phyloP scores from a whole-genome alignment of 2,888 invertebrate genomes.

The Volucella zonaria region DNA sequence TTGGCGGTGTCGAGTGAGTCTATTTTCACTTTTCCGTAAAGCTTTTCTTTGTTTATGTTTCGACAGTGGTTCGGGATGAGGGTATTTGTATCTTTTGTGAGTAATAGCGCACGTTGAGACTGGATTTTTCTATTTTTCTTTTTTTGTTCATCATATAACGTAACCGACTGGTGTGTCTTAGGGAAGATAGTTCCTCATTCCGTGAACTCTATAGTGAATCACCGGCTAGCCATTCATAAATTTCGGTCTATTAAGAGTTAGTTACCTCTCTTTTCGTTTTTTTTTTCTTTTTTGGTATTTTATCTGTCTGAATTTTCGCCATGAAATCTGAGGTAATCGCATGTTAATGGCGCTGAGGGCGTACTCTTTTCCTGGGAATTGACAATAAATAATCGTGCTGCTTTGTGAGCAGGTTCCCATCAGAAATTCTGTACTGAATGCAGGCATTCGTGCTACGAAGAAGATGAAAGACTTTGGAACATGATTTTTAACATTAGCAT shows the following conservation, averaged over 20 bases:
- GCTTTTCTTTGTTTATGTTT: slow-evolving; percentile 68
- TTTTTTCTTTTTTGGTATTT: too few relatives aligned
- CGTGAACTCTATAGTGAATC: slow-evolving; percentile 61
- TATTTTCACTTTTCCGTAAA: slow-evolving; percentile 70
- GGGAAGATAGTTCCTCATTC: slow-evolving; percentile 69
- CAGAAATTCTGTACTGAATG: too few relatives aligned
- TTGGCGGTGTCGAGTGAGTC: slow-evolving; percentile 72
- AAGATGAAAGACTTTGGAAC: too few relatives aligned
- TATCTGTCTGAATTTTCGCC: neutral
- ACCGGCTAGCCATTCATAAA: slow-evolving; percentile 65
- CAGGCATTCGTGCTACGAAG: too few relatives aligned
- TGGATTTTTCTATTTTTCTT: slow-evolving; percentile 29
- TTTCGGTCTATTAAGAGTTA: slow-evolving; percentile 20
- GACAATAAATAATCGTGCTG: too few relatives aligned
- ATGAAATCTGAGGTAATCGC: too few relatives aligned
- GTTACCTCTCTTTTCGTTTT: too few relatives aligned
- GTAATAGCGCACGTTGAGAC: slow-evolving; percentile 59
- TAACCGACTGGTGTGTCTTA: slow-evolving; percentile 60
- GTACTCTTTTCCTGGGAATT: too few relatives aligned
- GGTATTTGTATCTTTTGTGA: slow-evolving; percentile 57
- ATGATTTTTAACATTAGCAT: too few relatives aligned
- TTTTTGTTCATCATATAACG: slow-evolving; percentile 44
- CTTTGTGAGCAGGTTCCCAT: too few relatives aligned
- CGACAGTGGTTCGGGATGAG: neutral
- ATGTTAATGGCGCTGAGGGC: too few relatives aligned